A percentile compares a stretch with the other conserved stretches of the same genome.
Evolutionary conservation across 2,888 invertebrate genomes (phyloP).

Genomic region (Chymomyza procnemis): DNA sequence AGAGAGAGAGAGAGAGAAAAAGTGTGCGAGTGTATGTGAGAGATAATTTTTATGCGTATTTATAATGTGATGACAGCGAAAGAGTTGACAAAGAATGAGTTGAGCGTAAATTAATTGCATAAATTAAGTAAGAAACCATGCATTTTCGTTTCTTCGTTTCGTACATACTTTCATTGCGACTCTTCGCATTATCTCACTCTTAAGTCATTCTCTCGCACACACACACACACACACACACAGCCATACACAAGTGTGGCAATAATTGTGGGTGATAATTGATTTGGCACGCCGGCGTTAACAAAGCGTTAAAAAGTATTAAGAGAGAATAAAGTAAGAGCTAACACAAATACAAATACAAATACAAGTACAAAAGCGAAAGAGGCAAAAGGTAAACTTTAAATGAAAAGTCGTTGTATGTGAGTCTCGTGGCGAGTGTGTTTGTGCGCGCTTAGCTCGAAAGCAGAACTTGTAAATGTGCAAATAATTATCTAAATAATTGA

Average conservation of each 20-base stretch:
- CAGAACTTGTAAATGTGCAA: slow-evolving; percentile 54
- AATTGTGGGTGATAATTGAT: slow-evolving; percentile 47
- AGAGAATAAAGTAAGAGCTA: not conserved
- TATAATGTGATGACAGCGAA: not conserved
- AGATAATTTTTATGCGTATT: slow-evolving; percentile 1
- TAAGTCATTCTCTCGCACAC: too few relatives aligned
- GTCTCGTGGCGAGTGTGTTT: not conserved
- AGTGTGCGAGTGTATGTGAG: not conserved
- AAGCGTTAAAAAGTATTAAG: not conserved
- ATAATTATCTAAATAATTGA: slow-evolving; percentile 73
- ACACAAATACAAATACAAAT: slow-evolving; percentile 1
- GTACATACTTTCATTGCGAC: not conserved
- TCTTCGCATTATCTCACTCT: not conserved
- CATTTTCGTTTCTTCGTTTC: not conserved
- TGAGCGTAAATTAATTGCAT: slow-evolving; percentile 70
- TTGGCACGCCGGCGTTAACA: slow-evolving; percentile 3
- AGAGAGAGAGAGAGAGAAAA: too few relatives aligned
- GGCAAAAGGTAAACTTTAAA: slow-evolving; percentile 12
- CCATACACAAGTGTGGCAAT: not conserved
- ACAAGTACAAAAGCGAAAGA: slow-evolving; percentile 10
- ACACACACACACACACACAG: not conserved
- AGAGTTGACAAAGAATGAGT: not conserved
- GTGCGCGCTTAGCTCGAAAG: not conserved
- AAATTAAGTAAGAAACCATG: slow-evolving; percentile 57
- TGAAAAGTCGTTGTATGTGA: not conserved